Evolutionary conservation across 2,797 vertebrate genomes (phyloP).

Genomic region (Cygnus olor): DNA sequence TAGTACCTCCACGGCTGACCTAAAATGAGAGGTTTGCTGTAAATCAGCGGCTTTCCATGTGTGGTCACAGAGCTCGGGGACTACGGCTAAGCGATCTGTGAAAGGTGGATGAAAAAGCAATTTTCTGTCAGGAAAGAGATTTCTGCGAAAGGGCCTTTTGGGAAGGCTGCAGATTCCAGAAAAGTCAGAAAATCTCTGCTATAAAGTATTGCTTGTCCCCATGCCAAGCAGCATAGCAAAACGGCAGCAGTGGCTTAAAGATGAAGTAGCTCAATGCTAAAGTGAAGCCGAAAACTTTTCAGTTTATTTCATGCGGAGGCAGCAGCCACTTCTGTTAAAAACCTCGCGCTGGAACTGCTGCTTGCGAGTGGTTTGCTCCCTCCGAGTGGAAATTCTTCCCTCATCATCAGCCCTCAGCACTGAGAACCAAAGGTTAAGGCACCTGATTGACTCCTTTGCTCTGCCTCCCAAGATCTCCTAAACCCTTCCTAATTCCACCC

Average conservation of each 20-base stretch:
- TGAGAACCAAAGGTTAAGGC: not conserved
- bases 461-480: not conserved
- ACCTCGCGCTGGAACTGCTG: not conserved
- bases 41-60: not conserved
- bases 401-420: not conserved
- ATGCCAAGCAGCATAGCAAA: fast-evolving
- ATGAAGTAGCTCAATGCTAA: not conserved
- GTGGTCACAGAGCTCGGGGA: not conserved
- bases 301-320: not conserved
- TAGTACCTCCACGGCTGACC: not conserved
- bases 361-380: not conserved
- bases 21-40: not conserved
- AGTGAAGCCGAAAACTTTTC: not conserved
- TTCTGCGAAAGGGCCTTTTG: not conserved
- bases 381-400: not conserved
- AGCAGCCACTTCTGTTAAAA: not conserved
- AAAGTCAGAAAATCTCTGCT: not conserved
- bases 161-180: not conserved
- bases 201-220: not conserved
- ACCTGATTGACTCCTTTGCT: not conserved
- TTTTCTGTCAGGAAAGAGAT: not conserved
- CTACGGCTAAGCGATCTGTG: not conserved
- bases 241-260: not conserved
- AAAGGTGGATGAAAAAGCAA: slow-evolving; percentile 7
- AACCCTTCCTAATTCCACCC: not conserved